Base-by-base conservation (phyloP, 2,113 vertebrate genomes). In the Smithornis capensis region DNA sequence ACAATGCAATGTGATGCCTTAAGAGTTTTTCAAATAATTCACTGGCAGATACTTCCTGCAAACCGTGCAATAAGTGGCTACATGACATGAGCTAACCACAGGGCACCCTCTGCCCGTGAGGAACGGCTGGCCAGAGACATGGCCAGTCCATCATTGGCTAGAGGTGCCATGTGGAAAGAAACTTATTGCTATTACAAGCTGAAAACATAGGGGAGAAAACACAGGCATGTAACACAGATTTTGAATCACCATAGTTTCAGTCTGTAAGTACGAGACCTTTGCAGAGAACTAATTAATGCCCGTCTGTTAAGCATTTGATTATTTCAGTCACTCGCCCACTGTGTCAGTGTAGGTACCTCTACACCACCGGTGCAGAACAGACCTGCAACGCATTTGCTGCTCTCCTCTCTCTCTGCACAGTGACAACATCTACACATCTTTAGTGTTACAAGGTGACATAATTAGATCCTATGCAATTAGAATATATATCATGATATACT, bases 371-470 rank as follows among this genome's bases (percentile, higher is more conserved):
- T 13, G 59, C 82, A 38, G 75, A 70, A 45, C 42, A 45, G 84
- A 69, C 42, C 91, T 37, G 83, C 81, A 29, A 27, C 1, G 1
- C 60, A 5, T 60, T 56, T 62, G 89, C 86, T 75, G 82, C 45
- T 79, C 57, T 49, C 73, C 81, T 52, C 82, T 78, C 79, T 44
- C 84, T 47, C 74, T 1, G 1, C 7, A 82, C 75, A 95, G 71
- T 56, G 73, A 79, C 62, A 38, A 69, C 38, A 87, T 89, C 89
- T 92, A 63, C 80, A 12, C 0, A 0, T 28, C 53, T 65, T 94
- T 96, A 96, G 96, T 95, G 96, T 96, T 96, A 95, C 87, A 76
- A 79, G 91, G 94, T 90, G 92, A 90, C 80, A 93, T 64, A 79
- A 79, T 24, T 80, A 94, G 87, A 74, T 85, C 89, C 87, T 90